Base-by-base conservation (phyloP, 2,797 vertebrate species). In the Pangasius mekongensis region DNA sequence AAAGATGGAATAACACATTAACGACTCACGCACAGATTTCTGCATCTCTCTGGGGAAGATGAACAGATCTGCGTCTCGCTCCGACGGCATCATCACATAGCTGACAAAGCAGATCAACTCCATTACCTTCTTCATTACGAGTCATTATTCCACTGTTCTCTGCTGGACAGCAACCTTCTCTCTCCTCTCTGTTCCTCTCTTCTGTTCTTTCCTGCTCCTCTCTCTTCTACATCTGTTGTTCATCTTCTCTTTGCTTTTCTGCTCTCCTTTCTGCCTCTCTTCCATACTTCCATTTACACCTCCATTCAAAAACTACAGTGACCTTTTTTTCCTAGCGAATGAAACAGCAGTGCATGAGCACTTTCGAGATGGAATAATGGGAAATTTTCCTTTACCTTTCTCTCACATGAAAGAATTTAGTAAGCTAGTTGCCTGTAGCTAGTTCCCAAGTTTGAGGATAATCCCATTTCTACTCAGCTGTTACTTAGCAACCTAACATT, bases 31-130 rank as follows among this genome's bases (percentile, higher is more conserved):
- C 22, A 30, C 73, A 88, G 84, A 90, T 64, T 64, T 66, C 36
- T 18, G 2, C 69, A 49, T 77, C 69, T 88, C 87, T 87, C 77
- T 11, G 67, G 84, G 84, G 90, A 73, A 89, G 90, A 90, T 82
- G 87, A 90, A 91, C 89, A 87, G 88, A 89, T 89, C 89, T 62
- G 27, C 49, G 7, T 89, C 86, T 78, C 47, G 49, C 86, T 91
- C 88, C 86, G 81, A 90, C 83, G 84, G 77, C 87, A 87, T 91
- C 90, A 88, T 89, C 90, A 89, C 89, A 87, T 86, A 91, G 82
- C 87, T 89, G 89, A 90, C 89, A 89, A 87, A 87, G 89, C 88
- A 87, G 88, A 91, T 88, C 89, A 91, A 91, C 87, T 91, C 90
- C 86, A 90, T 89, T 92, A 91, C 77, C 82, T 87, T 84, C 84